A percentile compares a stretch with the other conserved stretches of the same genome.
Conservation (phyloP, 2,797 vertebrate species). For the Girardinus metallicus region DNA sequence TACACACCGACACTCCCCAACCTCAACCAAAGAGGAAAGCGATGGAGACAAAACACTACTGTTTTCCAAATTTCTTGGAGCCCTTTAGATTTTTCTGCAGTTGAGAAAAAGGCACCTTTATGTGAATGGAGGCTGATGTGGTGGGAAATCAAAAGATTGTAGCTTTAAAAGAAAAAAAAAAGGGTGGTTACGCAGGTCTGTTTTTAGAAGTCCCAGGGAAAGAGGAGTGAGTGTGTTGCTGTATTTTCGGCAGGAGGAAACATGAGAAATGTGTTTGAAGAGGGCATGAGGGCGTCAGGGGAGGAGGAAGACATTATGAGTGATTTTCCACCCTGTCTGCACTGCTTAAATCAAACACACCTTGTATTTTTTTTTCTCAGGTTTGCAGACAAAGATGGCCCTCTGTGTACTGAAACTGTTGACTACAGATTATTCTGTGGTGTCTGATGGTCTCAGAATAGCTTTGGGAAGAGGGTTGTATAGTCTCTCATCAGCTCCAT, state of each 20-base stretch:
- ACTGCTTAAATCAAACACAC: constrained; percentile 54
- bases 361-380: constrained; percentile 58
- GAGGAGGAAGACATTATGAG: constrained; percentile 66
- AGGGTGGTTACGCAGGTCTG: constrained; percentile 28
- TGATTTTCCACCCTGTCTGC: constrained; percentile 73
- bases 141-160: constrained; percentile 45
- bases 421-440: constrained; percentile 64
- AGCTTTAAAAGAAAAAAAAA: constrained; percentile 63
- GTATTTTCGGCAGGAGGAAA: constrained; percentile 51
- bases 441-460: constrained; percentile 49
- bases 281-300: constrained; percentile 37
- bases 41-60: constrained; percentile 51
- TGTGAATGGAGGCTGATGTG: constrained; percentile 50
- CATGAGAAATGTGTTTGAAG: constrained; percentile 52
- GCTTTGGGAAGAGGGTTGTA: constrained; percentile 36
- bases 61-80: constrained; percentile 36
- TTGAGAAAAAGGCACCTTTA: constrained; percentile 58
- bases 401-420: constrained; percentile 54
- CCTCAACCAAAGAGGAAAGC: constrained; percentile 31
- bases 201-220: constrained; percentile 58
- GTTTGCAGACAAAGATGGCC: constrained; percentile 66
- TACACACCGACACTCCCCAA: constrained; percentile 25
- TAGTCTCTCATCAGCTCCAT: constrained; percentile 38
- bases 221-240: constrained; percentile 49
- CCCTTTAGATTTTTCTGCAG: constrained; percentile 41